Conservation (phyloP, 2,113 vertebrate genomes). For the Aspidoscelis tigris region DNA sequence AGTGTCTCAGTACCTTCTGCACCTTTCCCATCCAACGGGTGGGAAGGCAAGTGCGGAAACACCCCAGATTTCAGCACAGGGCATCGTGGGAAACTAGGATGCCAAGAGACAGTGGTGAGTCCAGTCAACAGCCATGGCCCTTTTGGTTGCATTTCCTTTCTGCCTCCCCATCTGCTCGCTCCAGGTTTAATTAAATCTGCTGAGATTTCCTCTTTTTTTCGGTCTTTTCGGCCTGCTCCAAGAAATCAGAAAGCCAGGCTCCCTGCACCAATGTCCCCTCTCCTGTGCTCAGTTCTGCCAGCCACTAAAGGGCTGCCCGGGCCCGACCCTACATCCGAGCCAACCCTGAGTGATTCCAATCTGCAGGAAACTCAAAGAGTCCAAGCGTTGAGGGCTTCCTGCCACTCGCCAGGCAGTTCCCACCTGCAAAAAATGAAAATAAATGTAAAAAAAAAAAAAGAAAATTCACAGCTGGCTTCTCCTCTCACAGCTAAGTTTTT, state of each 20-base stretch:
- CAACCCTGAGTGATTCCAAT: slow-evolving; percentile 91
- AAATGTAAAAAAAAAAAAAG: slow-evolving; percentile 42
- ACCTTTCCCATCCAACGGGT: too few relatives aligned
- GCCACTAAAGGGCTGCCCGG: slow-evolving; percentile 89
- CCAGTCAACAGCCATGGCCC: slow-evolving; percentile 84
- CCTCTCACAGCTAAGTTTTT: slow-evolving; percentile 76
- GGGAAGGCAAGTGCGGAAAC: too few relatives aligned
- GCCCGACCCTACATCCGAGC: slow-evolving; percentile 79
- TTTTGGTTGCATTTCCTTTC: slow-evolving; percentile 90
- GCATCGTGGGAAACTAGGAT: too few relatives aligned
- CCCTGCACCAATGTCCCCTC: slow-evolving; percentile 90
- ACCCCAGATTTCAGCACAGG: too few relatives aligned
- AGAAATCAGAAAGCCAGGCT: slow-evolving; percentile 77
- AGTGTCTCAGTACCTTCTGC: too few relatives aligned
- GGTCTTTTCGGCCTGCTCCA: slow-evolving; percentile 72
- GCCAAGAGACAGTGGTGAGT: slow-evolving; percentile 28
- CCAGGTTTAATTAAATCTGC: slow-evolving; percentile 99
- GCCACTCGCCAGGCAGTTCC: slow-evolving; percentile 46
- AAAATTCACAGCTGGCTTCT: slow-evolving; percentile 80
- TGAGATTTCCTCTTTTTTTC: slow-evolving; percentile 76
- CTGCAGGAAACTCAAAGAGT: slow-evolving; percentile 85
- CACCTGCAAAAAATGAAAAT: slow-evolving; percentile 41
- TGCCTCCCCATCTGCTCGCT: slow-evolving; percentile 88
- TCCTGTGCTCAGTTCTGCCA: slow-evolving; percentile 86
- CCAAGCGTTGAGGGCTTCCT: slow-evolving; percentile 65